Evolutionary conservation across 2,888 invertebrate species (phyloP), one percentile per base, ranked within the genome.

Genomic region (Ophion obscuratus): DNA sequence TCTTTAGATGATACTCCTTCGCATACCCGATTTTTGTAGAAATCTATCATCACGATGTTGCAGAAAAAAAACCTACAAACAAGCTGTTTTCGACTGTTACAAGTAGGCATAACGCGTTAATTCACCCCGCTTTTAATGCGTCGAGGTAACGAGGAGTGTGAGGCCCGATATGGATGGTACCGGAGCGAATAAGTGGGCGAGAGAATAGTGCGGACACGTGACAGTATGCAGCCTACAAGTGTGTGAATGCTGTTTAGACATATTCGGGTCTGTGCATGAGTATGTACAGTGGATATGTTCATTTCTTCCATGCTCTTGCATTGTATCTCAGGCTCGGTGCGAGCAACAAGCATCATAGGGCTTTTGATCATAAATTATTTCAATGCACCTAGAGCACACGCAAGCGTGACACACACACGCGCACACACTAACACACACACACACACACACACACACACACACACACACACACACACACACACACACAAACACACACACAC

Each of bases 281-380:
- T 47, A 53, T 17, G 27, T 24, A 14, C 27, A 40, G 67, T 31
- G 36, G 17, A 59, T 61, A 20, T 61, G 24, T 20, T 53, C 4
- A 10, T 11, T 24, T 73, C 61, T 73, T 31, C 20, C 73, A 73
- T 40, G 44, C 62, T 44, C 67, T 59, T 71, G 71, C 74, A 68
- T 73, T 83, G 80, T 77, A 66, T 76, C 84, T 68, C 68, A 57
- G 47, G 47, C 76, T 82, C 67, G 53, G 75, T 79, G 74, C 14
- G 73, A 44, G 66, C 61, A 61, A 66, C 73, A n/a, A 80, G 73
- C 76, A 74, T 70, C 85, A 71, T 66, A 57, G 76, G 88, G 84
- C 87, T 88, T 47, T 79, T 31, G 87, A 89, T 89, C 89, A 89
- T 91, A 91, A 91, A 91, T 91, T 90, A 91, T 89, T 88, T 89